Percentiles rank a stretch among this genome's conserved stretches.
These are phyloP conservation scores for Uromys caudimaculatus DNA, from an alignment of 2,797 vertebrate genomes.

Conservation along the genomic window DNA sequence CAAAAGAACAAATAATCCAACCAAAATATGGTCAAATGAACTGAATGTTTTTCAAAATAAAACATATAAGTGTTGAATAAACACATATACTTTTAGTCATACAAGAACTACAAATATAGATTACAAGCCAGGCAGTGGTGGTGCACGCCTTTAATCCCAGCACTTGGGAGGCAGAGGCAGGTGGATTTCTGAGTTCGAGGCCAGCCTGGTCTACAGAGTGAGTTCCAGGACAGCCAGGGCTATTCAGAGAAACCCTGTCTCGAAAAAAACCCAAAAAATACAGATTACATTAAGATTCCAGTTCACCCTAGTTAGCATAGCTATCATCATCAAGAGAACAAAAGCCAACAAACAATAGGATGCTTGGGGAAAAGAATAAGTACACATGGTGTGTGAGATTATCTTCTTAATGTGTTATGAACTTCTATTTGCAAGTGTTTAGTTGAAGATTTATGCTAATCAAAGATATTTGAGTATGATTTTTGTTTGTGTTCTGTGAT, in stretches of 20 bases:
- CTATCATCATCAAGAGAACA: background rate
- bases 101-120: background rate
- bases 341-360: background rate
- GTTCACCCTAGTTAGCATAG: background rate
- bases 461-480: too few relatives aligned
- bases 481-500: background rate
- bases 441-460: background rate
- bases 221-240: too few relatives aligned
- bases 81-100: background rate
- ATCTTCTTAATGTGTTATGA: background rate
- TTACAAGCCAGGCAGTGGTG: too few relatives aligned
- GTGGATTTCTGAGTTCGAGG: too few relatives aligned
- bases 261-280: too few relatives aligned
- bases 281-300: background rate
- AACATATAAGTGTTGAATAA: background rate
- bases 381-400: background rate
- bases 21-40: background rate
- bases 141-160: too few relatives aligned
- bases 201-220: too few relatives aligned
- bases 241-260: too few relatives aligned
- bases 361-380: background rate
- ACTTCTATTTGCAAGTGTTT: background rate
- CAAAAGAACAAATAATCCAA: background rate
- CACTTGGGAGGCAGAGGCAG: too few relatives aligned
- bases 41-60: background rate